These are phyloP conservation scores for Sycophila texana DNA, from an alignment of 2,888 invertebrate species.

Conservation along the genomic window DNA sequence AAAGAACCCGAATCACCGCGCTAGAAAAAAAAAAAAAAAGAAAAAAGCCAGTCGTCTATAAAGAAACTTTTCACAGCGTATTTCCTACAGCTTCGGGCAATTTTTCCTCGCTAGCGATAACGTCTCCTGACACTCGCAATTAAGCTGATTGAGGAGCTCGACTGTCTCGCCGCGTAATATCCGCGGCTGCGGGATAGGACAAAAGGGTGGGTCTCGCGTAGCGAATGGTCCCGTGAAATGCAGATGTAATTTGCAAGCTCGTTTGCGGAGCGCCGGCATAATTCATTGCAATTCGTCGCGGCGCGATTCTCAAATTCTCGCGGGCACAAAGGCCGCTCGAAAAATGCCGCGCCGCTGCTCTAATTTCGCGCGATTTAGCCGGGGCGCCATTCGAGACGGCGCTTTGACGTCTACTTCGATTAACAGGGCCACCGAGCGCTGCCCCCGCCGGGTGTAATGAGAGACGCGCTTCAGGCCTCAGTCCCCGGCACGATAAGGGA, in stretches of 20 bases:
- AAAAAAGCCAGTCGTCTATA: no score
- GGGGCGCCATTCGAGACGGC: not conserved
- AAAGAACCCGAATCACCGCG: no score
- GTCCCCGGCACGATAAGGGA: no score
- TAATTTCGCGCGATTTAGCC: not conserved
- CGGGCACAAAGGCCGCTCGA: not conserved
- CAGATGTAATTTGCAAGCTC: slow-evolving; percentile 49
- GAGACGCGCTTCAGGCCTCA: no score
- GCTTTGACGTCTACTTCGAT: no score
- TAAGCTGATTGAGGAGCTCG: slow-evolving; percentile 21
- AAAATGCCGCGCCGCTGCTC: not conserved
- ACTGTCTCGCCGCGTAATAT: not conserved
- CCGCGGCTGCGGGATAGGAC: not conserved
- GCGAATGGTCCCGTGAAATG: slow-evolving; percentile 42
- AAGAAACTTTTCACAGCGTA: not conserved
- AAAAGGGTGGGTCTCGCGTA: not conserved
- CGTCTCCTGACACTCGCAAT: slow-evolving; percentile 25
- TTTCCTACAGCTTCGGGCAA: not conserved
- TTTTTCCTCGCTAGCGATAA: slow-evolving; percentile 10
- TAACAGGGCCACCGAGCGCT: not conserved
- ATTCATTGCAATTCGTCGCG: slow-evolving; percentile 37
- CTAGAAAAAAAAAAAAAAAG: no score
- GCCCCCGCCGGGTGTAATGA: no score
- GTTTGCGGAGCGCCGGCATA: slow-evolving; percentile 40
- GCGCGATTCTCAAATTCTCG: slow-evolving; percentile 13